phyloP scores from a whole-genome alignment of 2,113 vertebrate genomes.

The Conger conger region DNA sequence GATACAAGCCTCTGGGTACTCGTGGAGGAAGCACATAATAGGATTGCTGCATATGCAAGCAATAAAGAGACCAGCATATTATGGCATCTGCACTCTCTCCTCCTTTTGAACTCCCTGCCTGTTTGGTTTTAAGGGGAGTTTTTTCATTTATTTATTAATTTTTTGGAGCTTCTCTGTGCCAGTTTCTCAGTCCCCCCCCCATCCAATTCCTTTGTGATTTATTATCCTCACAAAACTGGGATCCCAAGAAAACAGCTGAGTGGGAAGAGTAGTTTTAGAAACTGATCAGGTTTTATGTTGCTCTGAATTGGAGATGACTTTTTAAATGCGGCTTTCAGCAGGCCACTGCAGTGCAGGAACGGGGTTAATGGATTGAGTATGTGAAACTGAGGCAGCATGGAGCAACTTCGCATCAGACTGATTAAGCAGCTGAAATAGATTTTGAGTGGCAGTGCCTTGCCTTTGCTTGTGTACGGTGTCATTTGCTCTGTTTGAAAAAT shows the following conservation, averaged over 20 bases:
- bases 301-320: slow-evolving; percentile 64
- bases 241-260: slow-evolving; percentile 55
- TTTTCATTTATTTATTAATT: slow-evolving; percentile 58
- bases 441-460: slow-evolving; percentile 14
- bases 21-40: slow-evolving; percentile 46
- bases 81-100: slow-evolving; percentile 48
- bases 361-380: slow-evolving; percentile 66
- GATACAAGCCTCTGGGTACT: slow-evolving; percentile 41
- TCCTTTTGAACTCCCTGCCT: slow-evolving; percentile 50
- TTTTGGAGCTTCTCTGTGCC: slow-evolving; percentile 51
- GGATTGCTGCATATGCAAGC: slow-evolving; percentile 56
- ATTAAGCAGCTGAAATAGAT: slow-evolving; percentile 52
- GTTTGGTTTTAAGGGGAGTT: slow-evolving; percentile 61
- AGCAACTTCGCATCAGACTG: slow-evolving; percentile 41
- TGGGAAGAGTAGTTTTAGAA: slow-evolving; percentile 56
- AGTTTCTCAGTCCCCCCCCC: slow-evolving; percentile 55
- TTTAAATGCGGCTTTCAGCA: slow-evolving; percentile 62
- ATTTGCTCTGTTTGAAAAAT: background rate
- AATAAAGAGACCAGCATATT: slow-evolving; percentile 55
- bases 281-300: slow-evolving; percentile 66
- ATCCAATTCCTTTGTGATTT: slow-evolving; percentile 65
- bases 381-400: slow-evolving; percentile 48
- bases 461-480: background rate
- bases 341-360: slow-evolving; percentile 55
- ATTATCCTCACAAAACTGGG: slow-evolving; percentile 63